Evolutionary conservation across 1,140 invertebrate genomes (phyloP), one percentile per base, ranked within the genome.

Genomic region (Dinoponera quadriceps): DNA sequence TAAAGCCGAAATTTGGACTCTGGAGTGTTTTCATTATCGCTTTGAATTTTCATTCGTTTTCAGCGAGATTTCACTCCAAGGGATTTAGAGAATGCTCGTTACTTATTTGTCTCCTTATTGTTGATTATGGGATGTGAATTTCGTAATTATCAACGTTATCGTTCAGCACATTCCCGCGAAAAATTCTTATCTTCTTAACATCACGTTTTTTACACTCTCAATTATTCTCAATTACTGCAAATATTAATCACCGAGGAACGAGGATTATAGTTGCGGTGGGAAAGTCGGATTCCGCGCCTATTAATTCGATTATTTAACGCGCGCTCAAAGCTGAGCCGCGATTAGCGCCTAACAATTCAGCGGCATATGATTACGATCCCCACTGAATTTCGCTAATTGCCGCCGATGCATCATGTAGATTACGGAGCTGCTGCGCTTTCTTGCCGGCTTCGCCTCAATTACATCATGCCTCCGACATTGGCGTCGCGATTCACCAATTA

Each of bases 301-400:
- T 5, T 20, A 22, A 13, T 16, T 77, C 16, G 16, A 66, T 77
- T 55, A 77, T 66, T 66, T 66, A 77, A 66, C 2, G 22, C 44
- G 11, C 48, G 20, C 16, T 66, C 49, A 54, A 54, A 51, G 20
- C 0, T 20, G 48, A 25, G 16, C 54, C 54, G 51, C 74, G 48
- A 66, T 66, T 66, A 77, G 66, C 27, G 11, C 5, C 54, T 77
- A 66, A 77, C 66, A 77, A 77, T 66, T 77, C 48, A 77, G 20
- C 38, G 33, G 29, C 20, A 44, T 29, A 25, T 18, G 60, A 66
- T 66, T 77, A 77, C 54, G 66, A 66, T 38, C 54, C 2, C 16
- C 62, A 25, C 14, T 44, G 62, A 66, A 77, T 66, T 66, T 54
- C 62, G 38, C 20, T 77, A 75, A 62, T 75, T 33, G 59, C 72